phyloP scores from a whole-genome alignment of 1,140 invertebrate species.

The Zaprionus africanus region DNA sequence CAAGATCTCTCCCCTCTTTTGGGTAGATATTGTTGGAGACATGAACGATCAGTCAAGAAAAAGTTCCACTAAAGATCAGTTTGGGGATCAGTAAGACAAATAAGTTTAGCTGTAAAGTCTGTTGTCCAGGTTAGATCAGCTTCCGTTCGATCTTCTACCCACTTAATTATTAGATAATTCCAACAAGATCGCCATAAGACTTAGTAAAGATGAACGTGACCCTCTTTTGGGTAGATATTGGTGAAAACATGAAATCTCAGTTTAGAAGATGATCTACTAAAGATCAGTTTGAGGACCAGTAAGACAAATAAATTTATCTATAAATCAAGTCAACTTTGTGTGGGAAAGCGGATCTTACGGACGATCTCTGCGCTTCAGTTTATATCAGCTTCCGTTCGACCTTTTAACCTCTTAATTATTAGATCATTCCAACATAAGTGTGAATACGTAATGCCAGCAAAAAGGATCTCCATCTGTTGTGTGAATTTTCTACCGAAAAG shows the following conservation, averaged over 20 bases:
- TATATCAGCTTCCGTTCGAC: neutral
- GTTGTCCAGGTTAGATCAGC: neutral
- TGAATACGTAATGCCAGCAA: slow-evolving; percentile 46
- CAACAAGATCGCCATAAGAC: no score
- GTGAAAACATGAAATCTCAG: no score
- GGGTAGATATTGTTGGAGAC: no score
- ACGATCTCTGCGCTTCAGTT: no score
- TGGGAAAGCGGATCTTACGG: neutral
- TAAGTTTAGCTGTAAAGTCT: neutral
- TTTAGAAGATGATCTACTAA: no score
- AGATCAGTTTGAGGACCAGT: neutral
- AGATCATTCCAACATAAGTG: slow-evolving; percentile 36
- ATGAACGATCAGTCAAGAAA: no score
- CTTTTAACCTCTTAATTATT: neutral
- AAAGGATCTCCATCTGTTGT: slow-evolving; percentile 15
- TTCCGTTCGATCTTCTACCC: neutral
- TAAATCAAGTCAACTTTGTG: neutral
- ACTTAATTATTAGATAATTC: slow-evolving; percentile 13
- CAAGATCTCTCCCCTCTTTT: no score
- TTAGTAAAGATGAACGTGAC: no score
- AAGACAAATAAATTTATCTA: neutral
- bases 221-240: no score
- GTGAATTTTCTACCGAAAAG: slow-evolving; percentile 16
- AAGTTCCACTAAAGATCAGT: neutral
- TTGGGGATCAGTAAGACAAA: neutral